These are phyloP conservation scores for Bostrychus sinensis DNA, from an alignment of 2,113 vertebrate genomes.

Conservation along the genomic window DNA sequence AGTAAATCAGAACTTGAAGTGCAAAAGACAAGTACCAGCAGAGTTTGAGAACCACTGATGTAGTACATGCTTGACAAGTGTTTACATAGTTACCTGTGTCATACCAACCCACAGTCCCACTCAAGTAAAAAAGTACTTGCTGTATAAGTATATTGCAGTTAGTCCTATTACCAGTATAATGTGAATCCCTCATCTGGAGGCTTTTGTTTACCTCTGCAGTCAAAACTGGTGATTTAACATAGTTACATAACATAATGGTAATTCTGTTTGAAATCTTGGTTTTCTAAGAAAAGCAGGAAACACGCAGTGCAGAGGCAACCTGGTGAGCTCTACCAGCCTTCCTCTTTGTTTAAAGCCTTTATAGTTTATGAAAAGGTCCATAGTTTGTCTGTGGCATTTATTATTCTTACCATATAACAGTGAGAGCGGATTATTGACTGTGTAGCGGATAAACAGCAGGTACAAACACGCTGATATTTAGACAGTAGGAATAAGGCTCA, in stretches of 20 bases:
- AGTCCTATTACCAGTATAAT: not conserved
- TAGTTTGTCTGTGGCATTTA: conserved; percentile 6
- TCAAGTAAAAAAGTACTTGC: not conserved
- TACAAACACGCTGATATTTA: conserved; percentile 57
- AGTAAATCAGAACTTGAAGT: no score
- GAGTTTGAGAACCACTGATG: no score
- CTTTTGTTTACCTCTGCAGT: not conserved
- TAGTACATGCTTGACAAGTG: no score
- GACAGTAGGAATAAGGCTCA: conserved; percentile 43
- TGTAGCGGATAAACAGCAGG: conserved; percentile 32
- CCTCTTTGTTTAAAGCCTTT: conserved; percentile 1
- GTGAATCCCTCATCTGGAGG: not conserved
- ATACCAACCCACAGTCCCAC: not conserved
- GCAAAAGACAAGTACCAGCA: no score
- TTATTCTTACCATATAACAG: not conserved
- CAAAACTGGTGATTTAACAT: not conserved
- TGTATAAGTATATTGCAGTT: not conserved
- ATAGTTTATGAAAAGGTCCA: not conserved
- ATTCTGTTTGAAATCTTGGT: conserved; percentile 7
- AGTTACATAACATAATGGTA: conserved; percentile 2
- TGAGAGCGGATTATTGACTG: conserved; percentile 1
- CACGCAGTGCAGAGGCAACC: not conserved
- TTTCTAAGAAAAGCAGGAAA: not conserved
- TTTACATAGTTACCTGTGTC: not conserved
- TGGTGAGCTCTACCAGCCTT: not conserved